These are phyloP conservation scores for Crocidura indochinensis DNA, from an alignment of 2,797 vertebrate genomes.

Conservation along the genomic window DNA sequence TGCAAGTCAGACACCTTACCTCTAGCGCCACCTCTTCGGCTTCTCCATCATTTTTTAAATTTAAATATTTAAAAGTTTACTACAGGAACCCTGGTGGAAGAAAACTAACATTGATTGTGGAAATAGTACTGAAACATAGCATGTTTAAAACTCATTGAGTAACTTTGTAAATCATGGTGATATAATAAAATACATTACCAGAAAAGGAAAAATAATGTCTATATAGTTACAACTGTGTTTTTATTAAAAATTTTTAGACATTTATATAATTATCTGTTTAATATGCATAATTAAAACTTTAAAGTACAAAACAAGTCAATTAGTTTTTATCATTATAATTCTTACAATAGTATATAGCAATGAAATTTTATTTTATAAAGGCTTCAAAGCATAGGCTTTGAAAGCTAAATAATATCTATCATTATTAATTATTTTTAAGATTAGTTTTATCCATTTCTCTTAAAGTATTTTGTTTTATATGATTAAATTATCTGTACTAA, in stretches of 20 bases:
- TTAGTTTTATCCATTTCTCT: background rate
- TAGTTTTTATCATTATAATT: too few species aligned
- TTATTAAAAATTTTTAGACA: background rate
- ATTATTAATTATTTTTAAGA: background rate
- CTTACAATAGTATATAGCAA: too few species aligned
- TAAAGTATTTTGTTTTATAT: background rate
- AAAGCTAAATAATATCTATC: background rate
- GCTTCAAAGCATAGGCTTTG: too few species aligned
- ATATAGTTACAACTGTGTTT: background rate
- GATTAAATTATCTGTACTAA: background rate
- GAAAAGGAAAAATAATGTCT: background rate
- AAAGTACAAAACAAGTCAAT: conserved; percentile 13
- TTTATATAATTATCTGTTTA: background rate
- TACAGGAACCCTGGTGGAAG: too few species aligned
- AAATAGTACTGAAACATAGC: too few species aligned
- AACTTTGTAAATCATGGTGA: too few species aligned
- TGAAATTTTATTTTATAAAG: too few species aligned
- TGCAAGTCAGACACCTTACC: too few species aligned
- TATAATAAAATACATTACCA: too few species aligned
- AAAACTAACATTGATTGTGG: too few species aligned
- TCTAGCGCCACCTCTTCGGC: too few species aligned
- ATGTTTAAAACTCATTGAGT: too few species aligned
- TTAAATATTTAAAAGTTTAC: background rate
- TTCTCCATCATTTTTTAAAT: background rate
- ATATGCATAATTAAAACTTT: background rate